phyloP scores from a whole-genome alignment of 2,888 invertebrate species.

The Agonopterix alstromeriana region DNA sequence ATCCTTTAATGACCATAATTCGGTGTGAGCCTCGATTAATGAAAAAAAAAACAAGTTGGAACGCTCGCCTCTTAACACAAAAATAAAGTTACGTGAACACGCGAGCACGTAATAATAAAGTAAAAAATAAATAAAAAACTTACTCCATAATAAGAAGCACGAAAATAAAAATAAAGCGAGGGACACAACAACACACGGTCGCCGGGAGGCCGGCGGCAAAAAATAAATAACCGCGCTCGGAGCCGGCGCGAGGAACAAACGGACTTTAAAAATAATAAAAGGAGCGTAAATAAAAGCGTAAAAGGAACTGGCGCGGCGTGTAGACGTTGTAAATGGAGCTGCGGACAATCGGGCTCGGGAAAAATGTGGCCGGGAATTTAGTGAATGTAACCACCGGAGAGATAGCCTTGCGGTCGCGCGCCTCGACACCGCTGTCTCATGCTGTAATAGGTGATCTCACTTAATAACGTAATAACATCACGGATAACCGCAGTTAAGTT shows the following conservation, averaged over 20 bases:
- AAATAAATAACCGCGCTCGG: constrained; percentile 72
- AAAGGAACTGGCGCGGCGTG: constrained; percentile 74
- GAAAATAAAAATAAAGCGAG: constrained; percentile 75
- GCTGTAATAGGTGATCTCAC: constrained; percentile 52
- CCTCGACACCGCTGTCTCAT: constrained; percentile 39
- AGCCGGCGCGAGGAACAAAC: constrained; percentile 75
- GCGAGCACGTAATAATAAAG: constrained; percentile 72
- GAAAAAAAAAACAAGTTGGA: constrained; percentile 53
- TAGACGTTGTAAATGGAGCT: constrained; percentile 76
- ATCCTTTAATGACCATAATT: constrained; percentile 76
- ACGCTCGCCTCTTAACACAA: constrained; percentile 73
- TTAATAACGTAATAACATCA: constrained; percentile 57
- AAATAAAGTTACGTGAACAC: constrained; percentile 72
- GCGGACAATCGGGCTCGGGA: constrained; percentile 71
- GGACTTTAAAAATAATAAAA: constrained; percentile 76
- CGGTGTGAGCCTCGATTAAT: constrained; percentile 70
- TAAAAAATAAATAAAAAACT: constrained; percentile 43
- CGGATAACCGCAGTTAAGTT: constrained; percentile 36
- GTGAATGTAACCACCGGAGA: constrained; percentile 65
- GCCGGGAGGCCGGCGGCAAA: constrained; percentile 72
- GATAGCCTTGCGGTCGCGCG: constrained; percentile 52
- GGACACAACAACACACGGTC: constrained; percentile 75
- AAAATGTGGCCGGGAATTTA: constrained; percentile 71
- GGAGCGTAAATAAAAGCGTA: constrained; percentile 76
- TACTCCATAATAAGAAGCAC: constrained; percentile 76